Conservation (phyloP, 64 coral and sea anemone species). For the Actinia tenebrosa region DNA sequence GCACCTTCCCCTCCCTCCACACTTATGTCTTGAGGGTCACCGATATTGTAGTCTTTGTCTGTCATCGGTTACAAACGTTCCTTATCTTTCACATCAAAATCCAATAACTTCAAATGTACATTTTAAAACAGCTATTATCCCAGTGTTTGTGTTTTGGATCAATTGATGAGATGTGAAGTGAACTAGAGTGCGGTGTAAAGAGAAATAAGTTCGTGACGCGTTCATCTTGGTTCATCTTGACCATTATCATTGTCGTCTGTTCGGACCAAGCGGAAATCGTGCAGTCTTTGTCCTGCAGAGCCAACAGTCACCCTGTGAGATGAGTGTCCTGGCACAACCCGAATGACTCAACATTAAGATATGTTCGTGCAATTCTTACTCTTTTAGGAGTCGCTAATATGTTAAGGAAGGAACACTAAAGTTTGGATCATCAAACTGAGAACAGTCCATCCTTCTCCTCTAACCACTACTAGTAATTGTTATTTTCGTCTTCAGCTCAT, state of each 20-base stretch:
- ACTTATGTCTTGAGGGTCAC: not conserved
- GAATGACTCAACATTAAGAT: not conserved
- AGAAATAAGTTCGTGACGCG: not conserved
- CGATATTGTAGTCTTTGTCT: not conserved
- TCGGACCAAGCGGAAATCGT: not conserved
- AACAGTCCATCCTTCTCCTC: too few relatives aligned
- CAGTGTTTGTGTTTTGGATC: not conserved
- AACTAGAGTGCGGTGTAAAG: too few relatives aligned
- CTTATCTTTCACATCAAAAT: not conserved
- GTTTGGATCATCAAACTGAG: not conserved
- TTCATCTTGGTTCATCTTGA: not conserved
- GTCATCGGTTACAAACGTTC: not conserved
- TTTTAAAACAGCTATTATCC: not conserved
- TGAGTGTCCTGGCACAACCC: not conserved
- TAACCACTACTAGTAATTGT: too few relatives aligned
- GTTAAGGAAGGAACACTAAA: not conserved
- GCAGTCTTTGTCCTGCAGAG: not conserved
- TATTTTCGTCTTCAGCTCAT: too few relatives aligned
- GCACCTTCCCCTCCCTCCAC: not conserved
- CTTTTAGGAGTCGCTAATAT: not conserved
- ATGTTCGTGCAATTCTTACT: not conserved
- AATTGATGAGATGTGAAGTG: not conserved
- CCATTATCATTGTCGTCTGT: not conserved
- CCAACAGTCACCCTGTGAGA: not conserved
- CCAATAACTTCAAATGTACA: not conserved